Evolutionary conservation across 2,888 invertebrate genomes (phyloP), one percentile per base, ranked within the genome.

Genomic region (Drosophila emarginata): DNA sequence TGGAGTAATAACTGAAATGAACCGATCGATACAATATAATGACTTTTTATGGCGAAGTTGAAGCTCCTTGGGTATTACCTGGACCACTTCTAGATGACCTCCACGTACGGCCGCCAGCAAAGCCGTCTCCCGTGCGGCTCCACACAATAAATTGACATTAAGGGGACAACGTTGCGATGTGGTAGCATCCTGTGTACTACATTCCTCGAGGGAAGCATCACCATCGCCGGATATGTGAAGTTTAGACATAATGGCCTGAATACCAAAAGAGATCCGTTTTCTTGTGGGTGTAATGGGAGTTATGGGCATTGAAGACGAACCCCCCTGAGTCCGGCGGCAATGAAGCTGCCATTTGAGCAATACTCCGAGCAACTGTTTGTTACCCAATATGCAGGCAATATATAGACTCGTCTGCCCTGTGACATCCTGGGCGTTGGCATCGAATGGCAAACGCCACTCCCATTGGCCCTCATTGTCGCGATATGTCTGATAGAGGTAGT

Each of bases 351-450:
- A 95, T 86, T 94, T 94, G 21, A 98, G 93, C 72, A 98, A 93
- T 7, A 95, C 93, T 73, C 96, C 95, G 0, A 97, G 95, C 59
- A 98, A 94, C 67, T 95, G 94, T 68, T 94, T 93, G 91, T 97
- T 97, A 18, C 97, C 97, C 63, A 96, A 93, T 67, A 96, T 94
- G 90, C 97, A 96, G 11, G 98, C 97, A 71, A 98, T 94, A 92
- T 98, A 98, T 11, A 99, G 93, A 61, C 98, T 95, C 72, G 96
- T 98, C 92, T 98, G 97, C 0, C 97, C 97, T 28, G 96, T 96
- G 3, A 96, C 96, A 92, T 98, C 98, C 77, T 95, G 94, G 52
- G 96, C 95, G 92, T 99, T 99, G 57, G 98, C 94, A 92, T 99
- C 98, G 90, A 98, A 97, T n/a, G 98, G 95, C 91, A 96, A 94